Evolutionary conservation across 92 coral and sea anemone species (phyloP).

Genomic region (Palythoa grandis): DNA sequence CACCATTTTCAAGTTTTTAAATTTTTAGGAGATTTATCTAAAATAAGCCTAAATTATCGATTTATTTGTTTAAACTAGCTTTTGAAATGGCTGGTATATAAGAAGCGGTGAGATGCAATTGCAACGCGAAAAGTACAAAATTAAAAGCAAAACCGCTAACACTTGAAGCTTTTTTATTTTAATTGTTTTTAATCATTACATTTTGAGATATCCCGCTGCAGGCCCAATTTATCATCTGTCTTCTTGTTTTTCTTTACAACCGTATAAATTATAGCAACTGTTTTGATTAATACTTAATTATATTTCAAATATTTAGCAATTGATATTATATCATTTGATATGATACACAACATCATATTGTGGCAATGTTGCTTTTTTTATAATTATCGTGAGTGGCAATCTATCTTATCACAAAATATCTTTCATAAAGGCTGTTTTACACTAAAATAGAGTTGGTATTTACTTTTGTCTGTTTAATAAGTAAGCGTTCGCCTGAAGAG

Average conservation of each 20-base stretch:
- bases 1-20: too few relatives aligned
- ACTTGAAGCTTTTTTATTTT: too few relatives aligned
- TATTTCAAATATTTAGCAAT: conserved; percentile 4
- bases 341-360: background rate
- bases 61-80: too few relatives aligned
- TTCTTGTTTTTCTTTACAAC: background rate
- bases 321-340: background rate
- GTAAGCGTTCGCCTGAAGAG: background rate
- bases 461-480: conserved; percentile 1
- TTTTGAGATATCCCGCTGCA: background rate
- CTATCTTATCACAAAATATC: background rate
- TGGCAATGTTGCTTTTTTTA: background rate
- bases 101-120: too few relatives aligned
- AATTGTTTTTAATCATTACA: too few relatives aligned
- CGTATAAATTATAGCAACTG: conserved; percentile 2
- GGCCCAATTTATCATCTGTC: background rate
- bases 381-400: background rate
- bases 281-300: background rate
- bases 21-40: too few relatives aligned
- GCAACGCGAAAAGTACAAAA: too few relatives aligned
- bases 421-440: background rate
- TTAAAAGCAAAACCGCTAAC: too few relatives aligned
- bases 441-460: background rate
- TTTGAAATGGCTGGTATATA: too few relatives aligned
- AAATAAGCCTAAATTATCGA: too few relatives aligned